These are phyloP conservation scores for Ophioninae sp. DNA, from an alignment of 2,888 invertebrate species.

Conservation along the genomic window DNA sequence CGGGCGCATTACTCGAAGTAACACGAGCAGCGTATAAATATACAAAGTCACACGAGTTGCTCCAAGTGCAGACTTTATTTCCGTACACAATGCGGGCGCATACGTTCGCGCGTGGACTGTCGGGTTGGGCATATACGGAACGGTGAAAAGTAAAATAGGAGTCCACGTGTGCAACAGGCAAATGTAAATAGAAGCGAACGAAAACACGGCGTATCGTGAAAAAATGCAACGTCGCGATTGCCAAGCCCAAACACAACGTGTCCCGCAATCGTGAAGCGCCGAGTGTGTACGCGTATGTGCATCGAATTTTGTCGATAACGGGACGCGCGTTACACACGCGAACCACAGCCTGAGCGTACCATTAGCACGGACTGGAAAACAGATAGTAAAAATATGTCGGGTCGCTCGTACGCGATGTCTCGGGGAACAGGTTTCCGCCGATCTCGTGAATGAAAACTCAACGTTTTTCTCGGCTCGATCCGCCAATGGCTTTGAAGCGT, in stretches of 20 bases:
- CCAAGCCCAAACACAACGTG: not conserved
- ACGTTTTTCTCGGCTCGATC: slow-evolving; percentile 23
- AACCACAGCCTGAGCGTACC: not conserved
- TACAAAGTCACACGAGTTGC: not conserved
- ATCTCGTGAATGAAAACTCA: slow-evolving; percentile 53
- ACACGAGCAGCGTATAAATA: slow-evolving; percentile 7
- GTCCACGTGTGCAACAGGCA: slow-evolving; percentile 64
- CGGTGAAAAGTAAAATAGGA: slow-evolving; percentile 16
- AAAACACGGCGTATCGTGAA: slow-evolving; percentile 30
- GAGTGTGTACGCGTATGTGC: not conserved
- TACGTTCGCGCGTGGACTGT: slow-evolving; percentile 1
- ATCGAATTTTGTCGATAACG: slow-evolving; percentile 42
- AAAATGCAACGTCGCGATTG: slow-evolving; percentile 24
- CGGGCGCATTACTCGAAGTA: not conserved
- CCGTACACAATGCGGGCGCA: not conserved
- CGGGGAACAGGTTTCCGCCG: slow-evolving; percentile 33
- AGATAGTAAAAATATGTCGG: not conserved
- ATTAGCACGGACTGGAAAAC: not conserved
- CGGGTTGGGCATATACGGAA: slow-evolving; percentile 31
- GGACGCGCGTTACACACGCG: slow-evolving; percentile 9
- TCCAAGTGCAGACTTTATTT: not conserved
- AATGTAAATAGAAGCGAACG: slow-evolving; percentile 53
- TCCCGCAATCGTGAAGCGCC: not conserved
- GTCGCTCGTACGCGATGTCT: slow-evolving; percentile 1
- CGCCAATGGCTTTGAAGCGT: slow-evolving; percentile 18